phyloP scores from a whole-genome alignment of 2,888 invertebrate genomes.

The Dichetophora obliterata region DNA sequence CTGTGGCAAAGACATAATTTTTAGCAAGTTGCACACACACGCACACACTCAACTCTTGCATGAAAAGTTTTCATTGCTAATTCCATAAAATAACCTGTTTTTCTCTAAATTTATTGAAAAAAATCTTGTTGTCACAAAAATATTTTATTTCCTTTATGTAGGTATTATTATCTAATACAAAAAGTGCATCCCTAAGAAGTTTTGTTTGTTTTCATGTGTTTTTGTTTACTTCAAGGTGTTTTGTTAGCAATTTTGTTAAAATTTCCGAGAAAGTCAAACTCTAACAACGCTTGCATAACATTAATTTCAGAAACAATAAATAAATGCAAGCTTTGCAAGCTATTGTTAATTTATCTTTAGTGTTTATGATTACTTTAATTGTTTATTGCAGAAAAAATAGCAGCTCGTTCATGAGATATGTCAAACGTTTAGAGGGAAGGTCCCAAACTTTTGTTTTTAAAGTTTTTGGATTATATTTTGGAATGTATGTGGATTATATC shows the following conservation, averaged over 20 bases:
- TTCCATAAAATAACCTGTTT: not conserved
- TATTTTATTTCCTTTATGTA: not conserved
- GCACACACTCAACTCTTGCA: not conserved
- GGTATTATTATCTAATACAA: not conserved
- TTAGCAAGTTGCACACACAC: not conserved
- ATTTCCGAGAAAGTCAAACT: not conserved
- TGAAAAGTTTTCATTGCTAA: slow-evolving; percentile 19
- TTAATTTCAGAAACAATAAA: too few relatives aligned
- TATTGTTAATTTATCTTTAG: too few relatives aligned
- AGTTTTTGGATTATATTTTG: too few relatives aligned
- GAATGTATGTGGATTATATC: too few relatives aligned
- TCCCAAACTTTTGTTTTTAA: too few relatives aligned
- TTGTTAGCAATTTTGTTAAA: not conserved
- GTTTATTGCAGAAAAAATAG: too few relatives aligned
- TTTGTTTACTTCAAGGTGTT: not conserved
- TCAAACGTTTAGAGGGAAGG: too few relatives aligned
- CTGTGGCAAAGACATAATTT: not conserved
- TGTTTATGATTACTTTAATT: too few relatives aligned
- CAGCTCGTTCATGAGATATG: too few relatives aligned
- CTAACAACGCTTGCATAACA: not conserved
- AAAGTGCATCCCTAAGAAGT: not conserved
- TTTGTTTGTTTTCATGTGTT: not conserved
- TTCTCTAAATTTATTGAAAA: too few relatives aligned
- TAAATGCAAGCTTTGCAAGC: too few relatives aligned
- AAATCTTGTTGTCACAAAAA: not conserved